Percentiles rank a stretch among this genome's conserved stretches.
Conservation (phyloP, 2,888 invertebrate species). For the Mythimna ferrago region DNA sequence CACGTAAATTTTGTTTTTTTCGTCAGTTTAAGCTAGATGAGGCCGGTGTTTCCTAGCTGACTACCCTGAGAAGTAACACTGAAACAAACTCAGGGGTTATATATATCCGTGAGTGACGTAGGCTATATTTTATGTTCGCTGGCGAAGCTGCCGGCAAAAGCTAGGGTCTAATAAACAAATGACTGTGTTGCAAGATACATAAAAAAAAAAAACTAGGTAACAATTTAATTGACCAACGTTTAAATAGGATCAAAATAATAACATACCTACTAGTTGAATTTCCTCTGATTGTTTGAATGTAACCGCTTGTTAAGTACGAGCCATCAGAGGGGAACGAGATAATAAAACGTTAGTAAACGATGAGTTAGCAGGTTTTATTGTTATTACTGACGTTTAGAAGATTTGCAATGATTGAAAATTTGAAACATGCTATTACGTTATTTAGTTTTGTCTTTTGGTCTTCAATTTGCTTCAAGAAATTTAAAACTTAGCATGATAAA, state of each 20-base stretch:
- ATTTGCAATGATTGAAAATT: not conserved
- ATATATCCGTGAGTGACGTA: no score
- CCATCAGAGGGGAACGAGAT: constrained; percentile 30
- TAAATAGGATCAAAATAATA: constrained; percentile 15
- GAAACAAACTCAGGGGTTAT: no score
- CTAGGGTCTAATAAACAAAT: no score
- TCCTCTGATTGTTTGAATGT: constrained; percentile 8
- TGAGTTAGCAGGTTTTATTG: constrained; percentile 35
- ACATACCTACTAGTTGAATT: constrained; percentile 25
- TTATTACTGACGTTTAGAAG: not conserved
- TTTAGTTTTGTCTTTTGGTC: no score
- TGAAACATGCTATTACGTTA: constrained; percentile 8
- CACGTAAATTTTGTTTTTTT: no score
- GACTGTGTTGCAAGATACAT: not conserved
- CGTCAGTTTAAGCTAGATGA: no score
- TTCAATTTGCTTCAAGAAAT: no score
- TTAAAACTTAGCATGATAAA: no score
- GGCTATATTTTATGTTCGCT: no score
- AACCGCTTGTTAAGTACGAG: constrained; percentile 7
- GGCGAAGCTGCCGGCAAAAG: no score
- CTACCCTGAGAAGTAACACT: no score
- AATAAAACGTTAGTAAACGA: constrained; percentile 32
- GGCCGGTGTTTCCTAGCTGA: no score
- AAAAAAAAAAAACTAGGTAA: not conserved
- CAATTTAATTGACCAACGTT: not conserved